These are phyloP conservation scores for Phymorhynchus buccinoides DNA, from an alignment of 1,140 invertebrate genomes.

Conservation along the genomic window DNA sequence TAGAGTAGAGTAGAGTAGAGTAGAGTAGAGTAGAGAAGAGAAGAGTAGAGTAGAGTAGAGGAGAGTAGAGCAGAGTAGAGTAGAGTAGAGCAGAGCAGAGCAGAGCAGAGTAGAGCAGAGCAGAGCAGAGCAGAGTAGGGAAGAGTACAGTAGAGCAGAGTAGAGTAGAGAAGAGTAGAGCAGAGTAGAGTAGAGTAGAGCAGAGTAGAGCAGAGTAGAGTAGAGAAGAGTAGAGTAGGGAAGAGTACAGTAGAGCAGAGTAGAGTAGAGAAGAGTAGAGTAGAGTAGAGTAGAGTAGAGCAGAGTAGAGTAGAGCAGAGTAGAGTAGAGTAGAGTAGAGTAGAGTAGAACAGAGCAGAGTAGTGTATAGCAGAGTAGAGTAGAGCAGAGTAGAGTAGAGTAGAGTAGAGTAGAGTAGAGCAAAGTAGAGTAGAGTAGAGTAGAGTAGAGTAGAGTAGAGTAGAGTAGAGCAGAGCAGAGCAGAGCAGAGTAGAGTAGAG, in stretches of 20 bases:
- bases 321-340: too few relatives aligned
- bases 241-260: neutral
- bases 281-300: too few relatives aligned
- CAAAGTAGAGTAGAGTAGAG: slow-evolving; percentile 18
- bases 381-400: slow-evolving; percentile 27
- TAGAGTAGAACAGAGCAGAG: too few relatives aligned
- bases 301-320: too few relatives aligned
- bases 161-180: neutral
- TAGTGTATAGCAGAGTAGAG: slow-evolving; percentile 13
- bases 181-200: neutral
- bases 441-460: slow-evolving; percentile 5
- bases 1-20: neutral
- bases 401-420: slow-evolving; percentile 23
- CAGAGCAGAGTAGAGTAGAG: slow-evolving; percentile 12
- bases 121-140: neutral
- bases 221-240: neutral
- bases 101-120: neutral
- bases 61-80: neutral
- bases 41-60: neutral
- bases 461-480: slow-evolving; percentile 20
- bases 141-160: neutral
- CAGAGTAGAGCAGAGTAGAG: neutral
- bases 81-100: neutral
- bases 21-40: neutral
- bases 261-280: neutral